Evolutionary conservation across 1,140 invertebrate genomes (phyloP), one percentile per base, ranked within the genome.

Genomic region (Geopemphigus sp.): DNA sequence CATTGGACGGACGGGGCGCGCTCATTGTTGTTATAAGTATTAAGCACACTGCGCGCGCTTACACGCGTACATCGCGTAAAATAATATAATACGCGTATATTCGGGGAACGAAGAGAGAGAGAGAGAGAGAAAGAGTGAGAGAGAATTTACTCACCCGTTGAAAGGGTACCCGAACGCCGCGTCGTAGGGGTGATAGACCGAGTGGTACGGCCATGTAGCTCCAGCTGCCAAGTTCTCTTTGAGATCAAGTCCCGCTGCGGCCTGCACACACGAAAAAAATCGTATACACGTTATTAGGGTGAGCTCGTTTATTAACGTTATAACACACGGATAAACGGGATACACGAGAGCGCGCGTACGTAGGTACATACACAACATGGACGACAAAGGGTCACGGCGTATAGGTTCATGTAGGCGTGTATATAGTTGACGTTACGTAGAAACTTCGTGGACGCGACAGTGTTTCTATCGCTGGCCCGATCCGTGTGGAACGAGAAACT

Each of bases 121-220:
- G n/a, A n/a, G n/a, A n/a, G n/a, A n/a, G n/a, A n/a, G n/a, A n/a
- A n/a, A n/a, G n/a, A n/a, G n/a, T n/a, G n/a, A n/a, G n/a, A n/a
- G n/a, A n/a, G n/a, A n/a, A n/a, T n/a, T n/a, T 61, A 90, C 93
- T 95, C 87, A 95, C 94, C 94, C 94, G 86, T 94, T 95, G 87
- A 95, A 95, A 81, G 93, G 93, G 87, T 96, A 96, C 83, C 92
- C 93, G 83, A 95, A 93, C 39, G 93, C 92, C 63, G 93, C 90
- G 83, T 96, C 94, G 86, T 95, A 95, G 54, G 93, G 93, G 87
- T 95, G 93, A 86, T 96, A 95, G 82, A 94, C 92, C 50, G 93
- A 91, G 70, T 93, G 92, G 85, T 94, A 95, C 74, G 93, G 92
- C 93, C 92, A 95, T 66, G 90, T 90, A 47, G 92, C 91, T 83